A percentile compares a stretch with the other conserved stretches of the same genome.
Evolutionary conservation across 2,113 vertebrate genomes (phyloP).

Genomic region (Marmota flaviventris): DNA sequence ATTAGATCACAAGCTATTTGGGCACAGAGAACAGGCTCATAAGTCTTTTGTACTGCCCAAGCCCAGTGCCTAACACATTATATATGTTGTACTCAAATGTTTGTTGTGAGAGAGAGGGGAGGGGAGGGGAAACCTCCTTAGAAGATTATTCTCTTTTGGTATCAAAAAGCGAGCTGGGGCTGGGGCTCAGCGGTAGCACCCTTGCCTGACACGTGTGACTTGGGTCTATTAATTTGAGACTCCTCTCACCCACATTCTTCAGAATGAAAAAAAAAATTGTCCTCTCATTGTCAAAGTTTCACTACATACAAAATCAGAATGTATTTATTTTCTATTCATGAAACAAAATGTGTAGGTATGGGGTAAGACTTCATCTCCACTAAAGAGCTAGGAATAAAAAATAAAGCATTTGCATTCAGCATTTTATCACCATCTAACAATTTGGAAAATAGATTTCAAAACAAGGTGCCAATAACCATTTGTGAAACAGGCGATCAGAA

Average conservation of each 20-base stretch:
- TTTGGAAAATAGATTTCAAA: not conserved
- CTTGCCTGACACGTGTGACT: not conserved
- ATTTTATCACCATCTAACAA: constrained; percentile 25
- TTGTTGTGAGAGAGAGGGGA: not conserved
- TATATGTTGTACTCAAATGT: not conserved
- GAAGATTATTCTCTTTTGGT: not conserved
- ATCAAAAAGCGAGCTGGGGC: not conserved
- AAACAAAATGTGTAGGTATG: constrained; percentile 21
- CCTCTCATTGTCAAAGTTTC: constrained; percentile 53
- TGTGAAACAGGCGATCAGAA: constrained; percentile 31
- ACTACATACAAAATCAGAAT: constrained; percentile 45
- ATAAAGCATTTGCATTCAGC: constrained; percentile 57
- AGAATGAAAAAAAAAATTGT: constrained; percentile 15
- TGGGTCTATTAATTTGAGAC: constrained; percentile 21
- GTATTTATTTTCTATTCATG: constrained; percentile 39
- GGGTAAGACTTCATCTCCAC: not conserved
- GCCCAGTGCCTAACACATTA: not conserved
- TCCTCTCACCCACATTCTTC: not conserved
- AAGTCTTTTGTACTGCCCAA: not conserved
- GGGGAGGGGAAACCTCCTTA: not conserved
- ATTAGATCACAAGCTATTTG: not conserved
- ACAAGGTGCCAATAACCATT: constrained; percentile 55
- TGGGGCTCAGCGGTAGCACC: too few species aligned
- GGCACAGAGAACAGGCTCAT: not conserved
- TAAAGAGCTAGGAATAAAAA: constrained; percentile 45